phyloP scores from a whole-genome alignment of 2,797 vertebrate genomes.

The Hephaestus fuliginosus region DNA sequence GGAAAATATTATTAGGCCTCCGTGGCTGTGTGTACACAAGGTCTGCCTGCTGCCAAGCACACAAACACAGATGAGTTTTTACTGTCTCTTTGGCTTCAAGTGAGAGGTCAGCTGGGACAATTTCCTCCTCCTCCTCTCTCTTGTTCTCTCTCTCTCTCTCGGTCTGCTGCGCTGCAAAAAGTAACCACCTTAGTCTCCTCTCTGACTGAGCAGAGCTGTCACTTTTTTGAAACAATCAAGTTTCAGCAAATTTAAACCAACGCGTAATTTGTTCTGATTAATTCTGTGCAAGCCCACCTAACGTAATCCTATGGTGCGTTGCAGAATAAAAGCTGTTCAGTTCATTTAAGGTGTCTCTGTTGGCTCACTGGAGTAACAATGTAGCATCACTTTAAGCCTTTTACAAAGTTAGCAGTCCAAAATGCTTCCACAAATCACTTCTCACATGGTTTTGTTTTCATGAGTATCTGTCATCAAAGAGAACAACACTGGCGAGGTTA shows the following conservation, averaged over 20 bases:
- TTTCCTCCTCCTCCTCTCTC: conserved; percentile 47
- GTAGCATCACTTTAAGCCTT: neutral
- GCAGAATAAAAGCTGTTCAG: neutral
- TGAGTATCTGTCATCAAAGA: neutral
- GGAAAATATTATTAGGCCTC: conserved; percentile 82
- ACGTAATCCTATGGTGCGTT: neutral
- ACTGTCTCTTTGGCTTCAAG: conserved; percentile 63
- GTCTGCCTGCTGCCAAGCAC: conserved; percentile 67
- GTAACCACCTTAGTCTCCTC: conserved; percentile 4
- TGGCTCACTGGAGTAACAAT: neutral
- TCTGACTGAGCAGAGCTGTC: neutral
- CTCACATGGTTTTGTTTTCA: neutral
- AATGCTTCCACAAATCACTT: neutral
- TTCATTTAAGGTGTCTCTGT: neutral
- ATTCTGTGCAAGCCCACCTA: neutral
- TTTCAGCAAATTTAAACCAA: conserved; percentile 19
- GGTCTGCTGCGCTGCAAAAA: conserved; percentile 41
- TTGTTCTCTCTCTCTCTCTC: conserved; percentile 28
- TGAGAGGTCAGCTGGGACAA: conserved; percentile 63
- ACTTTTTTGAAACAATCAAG: neutral
- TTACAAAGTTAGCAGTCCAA: neutral
- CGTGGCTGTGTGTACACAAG: conserved; percentile 68
- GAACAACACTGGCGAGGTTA: neutral
- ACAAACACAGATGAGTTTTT: conserved; percentile 81
- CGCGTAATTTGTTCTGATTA: neutral